phyloP scores from a whole-genome alignment of 2,888 invertebrate species.

The Synanthedon formicaeformis region DNA sequence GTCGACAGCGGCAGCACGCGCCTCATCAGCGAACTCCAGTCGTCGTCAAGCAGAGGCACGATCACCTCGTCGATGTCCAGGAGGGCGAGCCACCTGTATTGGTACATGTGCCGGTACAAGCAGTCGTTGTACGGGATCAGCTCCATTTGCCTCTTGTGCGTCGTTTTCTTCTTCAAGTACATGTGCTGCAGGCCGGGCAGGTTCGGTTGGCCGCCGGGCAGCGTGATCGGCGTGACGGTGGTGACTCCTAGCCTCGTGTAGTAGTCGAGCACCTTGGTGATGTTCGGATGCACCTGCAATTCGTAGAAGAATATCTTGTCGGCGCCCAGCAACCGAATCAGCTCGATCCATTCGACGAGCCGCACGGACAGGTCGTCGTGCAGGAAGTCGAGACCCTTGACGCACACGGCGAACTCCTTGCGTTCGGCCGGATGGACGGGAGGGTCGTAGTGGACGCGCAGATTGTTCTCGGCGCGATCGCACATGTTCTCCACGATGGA shows the following conservation, averaged over 20 bases:
- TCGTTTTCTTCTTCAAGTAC: slow-evolving; percentile 90
- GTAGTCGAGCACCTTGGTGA: slow-evolving; percentile 81
- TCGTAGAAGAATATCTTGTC: slow-evolving; percentile 93
- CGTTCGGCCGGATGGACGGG: slow-evolving; percentile 68
- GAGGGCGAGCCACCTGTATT: slow-evolving; percentile 90
- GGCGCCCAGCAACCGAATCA: slow-evolving; percentile 86
- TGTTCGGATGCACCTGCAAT: slow-evolving; percentile 91
- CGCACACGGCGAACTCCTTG: slow-evolving; percentile 91
- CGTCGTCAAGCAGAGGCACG: slow-evolving; percentile 82
- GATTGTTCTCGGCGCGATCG: slow-evolving; percentile 86
- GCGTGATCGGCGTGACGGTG: slow-evolving; percentile 82
- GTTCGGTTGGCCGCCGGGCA: slow-evolving; percentile 92
- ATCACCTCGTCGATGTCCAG: slow-evolving; percentile 96
- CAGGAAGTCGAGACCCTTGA: slow-evolving; percentile 92
- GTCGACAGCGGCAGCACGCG: slow-evolving; percentile 76
- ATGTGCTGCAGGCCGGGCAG: slow-evolving; percentile 89
- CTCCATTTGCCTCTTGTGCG: slow-evolving; percentile 94
- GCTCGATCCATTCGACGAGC: slow-evolving; percentile 94
- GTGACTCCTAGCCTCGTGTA: slow-evolving; percentile 77
- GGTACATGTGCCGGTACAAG: slow-evolving; percentile 90
- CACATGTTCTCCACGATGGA: slow-evolving; percentile 88
- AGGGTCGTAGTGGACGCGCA: slow-evolving; percentile 84
- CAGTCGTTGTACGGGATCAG: slow-evolving; percentile 97
- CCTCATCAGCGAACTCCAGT: slow-evolving; percentile 84
- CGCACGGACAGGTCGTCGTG: slow-evolving; percentile 92